A percentile compares a stretch with the other conserved stretches of the same genome.
phyloP scores from a whole-genome alignment of 1,140 invertebrate genomes.

The Tigriopus japonicus region DNA sequence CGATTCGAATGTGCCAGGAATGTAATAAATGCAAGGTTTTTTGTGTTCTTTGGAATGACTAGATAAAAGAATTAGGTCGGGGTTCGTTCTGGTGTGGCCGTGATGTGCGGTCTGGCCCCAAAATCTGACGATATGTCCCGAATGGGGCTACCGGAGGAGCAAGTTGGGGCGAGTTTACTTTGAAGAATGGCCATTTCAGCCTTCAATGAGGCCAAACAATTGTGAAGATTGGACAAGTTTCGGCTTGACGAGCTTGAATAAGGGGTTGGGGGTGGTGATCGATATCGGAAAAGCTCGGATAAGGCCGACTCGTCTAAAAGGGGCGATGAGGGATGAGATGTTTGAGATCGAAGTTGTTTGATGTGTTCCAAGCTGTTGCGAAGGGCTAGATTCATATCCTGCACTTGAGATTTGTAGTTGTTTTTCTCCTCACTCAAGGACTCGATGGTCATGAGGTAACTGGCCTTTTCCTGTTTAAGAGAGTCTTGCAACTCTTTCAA shows the following conservation, averaged over 20 bases:
- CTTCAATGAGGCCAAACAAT: neutral
- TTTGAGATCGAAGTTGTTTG: neutral
- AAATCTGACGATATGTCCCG: too few relatives aligned
- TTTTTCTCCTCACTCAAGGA: neutral
- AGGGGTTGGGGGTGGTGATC: too few relatives aligned
- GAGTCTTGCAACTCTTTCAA: too few relatives aligned
- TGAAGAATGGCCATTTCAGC: neutral
- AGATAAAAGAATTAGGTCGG: too few relatives aligned
- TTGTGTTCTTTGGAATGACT: too few relatives aligned
- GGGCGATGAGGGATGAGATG: neutral
- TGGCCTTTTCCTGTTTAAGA: neutral
- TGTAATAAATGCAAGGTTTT: too few relatives aligned
- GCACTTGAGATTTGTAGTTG: neutral
- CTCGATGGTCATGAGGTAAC: neutral
- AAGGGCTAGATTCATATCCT: neutral
- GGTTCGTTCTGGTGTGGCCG: too few relatives aligned
- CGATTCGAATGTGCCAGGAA: too few relatives aligned
- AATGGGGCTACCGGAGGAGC: too few relatives aligned
- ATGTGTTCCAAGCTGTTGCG: constrained; percentile 1
- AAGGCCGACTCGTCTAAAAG: too few relatives aligned
- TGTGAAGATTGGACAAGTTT: neutral
- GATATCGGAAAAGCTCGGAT: too few relatives aligned
- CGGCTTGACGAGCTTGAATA: neutral
- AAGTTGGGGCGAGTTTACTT: neutral
- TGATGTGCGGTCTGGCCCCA: too few relatives aligned